Conservation (phyloP, 2,888 invertebrate genomes). For the Nomada fucata region DNA sequence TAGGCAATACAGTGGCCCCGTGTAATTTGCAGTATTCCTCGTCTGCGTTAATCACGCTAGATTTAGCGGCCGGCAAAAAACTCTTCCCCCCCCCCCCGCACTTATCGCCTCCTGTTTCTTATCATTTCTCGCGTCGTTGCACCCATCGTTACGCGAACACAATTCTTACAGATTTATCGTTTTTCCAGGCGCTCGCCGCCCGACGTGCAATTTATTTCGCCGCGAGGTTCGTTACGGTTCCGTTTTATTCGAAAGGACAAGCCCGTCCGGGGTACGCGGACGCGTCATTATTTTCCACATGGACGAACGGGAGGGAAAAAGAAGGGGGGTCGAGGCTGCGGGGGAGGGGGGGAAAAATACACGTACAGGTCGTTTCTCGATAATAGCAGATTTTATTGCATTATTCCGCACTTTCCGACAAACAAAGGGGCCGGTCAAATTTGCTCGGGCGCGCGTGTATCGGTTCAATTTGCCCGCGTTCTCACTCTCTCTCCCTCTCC, state of each 20-base stretch:
- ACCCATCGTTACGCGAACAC: constrained; percentile 36
- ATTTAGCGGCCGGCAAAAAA: constrained; percentile 51
- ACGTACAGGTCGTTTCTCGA: constrained; percentile 16
- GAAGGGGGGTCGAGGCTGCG: neutral
- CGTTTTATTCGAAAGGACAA: constrained; percentile 27
- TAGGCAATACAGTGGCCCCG: constrained; percentile 38
- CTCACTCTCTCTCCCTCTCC: neutral
- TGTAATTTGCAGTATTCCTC: constrained; percentile 49
- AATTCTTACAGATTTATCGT: constrained; percentile 45
- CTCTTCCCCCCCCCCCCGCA: constrained; percentile 29
- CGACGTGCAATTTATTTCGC: constrained; percentile 18
- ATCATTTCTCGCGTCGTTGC: constrained; percentile 56
- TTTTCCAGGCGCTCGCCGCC: neutral
- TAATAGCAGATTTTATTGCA: constrained; percentile 47
- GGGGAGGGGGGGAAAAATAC: constrained; percentile 3
- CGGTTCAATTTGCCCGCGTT: constrained; percentile 29
- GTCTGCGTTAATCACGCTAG: constrained; percentile 50
- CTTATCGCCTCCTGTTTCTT: constrained; percentile 47
- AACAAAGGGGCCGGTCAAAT: constrained; percentile 50
- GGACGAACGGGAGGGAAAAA: neutral
- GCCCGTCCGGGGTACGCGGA: constrained; percentile 5
- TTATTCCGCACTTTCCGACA: constrained; percentile 44
- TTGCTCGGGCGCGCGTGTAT: constrained; percentile 39
- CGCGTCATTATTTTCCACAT: constrained; percentile 28
- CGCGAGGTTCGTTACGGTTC: constrained; percentile 5